Conservation (phyloP, 35 echinoderm and acorn worm genomes). For the Patiria miniata region DNA sequence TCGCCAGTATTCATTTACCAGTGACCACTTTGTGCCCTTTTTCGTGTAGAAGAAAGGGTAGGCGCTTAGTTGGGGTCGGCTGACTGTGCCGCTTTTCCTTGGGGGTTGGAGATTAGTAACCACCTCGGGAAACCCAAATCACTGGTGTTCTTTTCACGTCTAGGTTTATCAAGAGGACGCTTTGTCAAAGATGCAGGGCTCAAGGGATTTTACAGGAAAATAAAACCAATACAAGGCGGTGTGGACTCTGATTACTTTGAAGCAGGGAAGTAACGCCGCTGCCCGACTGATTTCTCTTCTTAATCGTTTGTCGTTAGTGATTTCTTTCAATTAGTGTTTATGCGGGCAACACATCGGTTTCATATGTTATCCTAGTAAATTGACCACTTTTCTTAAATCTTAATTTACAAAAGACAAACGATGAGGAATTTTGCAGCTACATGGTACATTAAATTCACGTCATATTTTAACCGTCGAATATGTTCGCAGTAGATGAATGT, state of each 20-base stretch:
- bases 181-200: neutral
- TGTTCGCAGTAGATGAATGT: too few relatives aligned
- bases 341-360: too few relatives aligned
- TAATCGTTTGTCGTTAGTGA: too few relatives aligned
- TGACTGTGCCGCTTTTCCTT: conserved; percentile 2
- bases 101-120: conserved; percentile 20
- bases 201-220: conserved; percentile 9
- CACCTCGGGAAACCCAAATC: neutral
- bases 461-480: too few relatives aligned
- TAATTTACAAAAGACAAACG: too few relatives aligned
- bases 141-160: conserved; percentile 26
- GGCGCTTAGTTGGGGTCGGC: neutral
- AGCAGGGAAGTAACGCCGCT: too few relatives aligned
- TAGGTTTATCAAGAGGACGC: neutral
- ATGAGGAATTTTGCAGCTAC: too few relatives aligned
- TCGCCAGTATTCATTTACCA: conserved; percentile 22
- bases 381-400: too few relatives aligned
- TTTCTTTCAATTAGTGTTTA: too few relatives aligned
- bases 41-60: neutral
- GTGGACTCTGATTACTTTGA: conserved; percentile 7
- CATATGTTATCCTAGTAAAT: too few relatives aligned
- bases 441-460: too few relatives aligned
- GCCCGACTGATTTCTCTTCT: too few relatives aligned
- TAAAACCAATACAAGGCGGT: neutral
- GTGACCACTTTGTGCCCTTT: neutral